Percentiles rank a stretch among this genome's conserved stretches.
Evolutionary conservation across 2,797 vertebrate species (phyloP).

Genomic region (Cyclopterus lumpus): DNA sequence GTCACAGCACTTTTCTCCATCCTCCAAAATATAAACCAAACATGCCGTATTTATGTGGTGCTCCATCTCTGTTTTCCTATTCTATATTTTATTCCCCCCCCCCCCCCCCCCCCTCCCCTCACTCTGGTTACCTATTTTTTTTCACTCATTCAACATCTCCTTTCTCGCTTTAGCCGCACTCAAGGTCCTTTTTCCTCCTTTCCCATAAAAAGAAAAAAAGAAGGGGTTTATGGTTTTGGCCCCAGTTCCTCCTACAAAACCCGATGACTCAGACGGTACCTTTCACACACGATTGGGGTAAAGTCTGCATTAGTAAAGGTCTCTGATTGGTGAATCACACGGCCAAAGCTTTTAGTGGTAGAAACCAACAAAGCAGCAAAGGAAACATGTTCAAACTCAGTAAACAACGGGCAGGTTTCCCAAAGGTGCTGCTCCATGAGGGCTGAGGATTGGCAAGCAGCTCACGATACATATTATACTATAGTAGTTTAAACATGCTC

Average conservation of each 20-base stretch:
- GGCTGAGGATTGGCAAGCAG: too few species aligned
- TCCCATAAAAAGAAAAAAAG: neutral
- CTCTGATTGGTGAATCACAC: slow-evolving; percentile 2
- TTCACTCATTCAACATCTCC: too few species aligned
- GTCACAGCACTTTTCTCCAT: slow-evolving; percentile 14
- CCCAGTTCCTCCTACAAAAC: neutral
- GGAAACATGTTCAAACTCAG: too few species aligned
- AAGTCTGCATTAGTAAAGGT: neutral
- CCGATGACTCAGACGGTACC: neutral
- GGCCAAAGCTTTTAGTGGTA: neutral
- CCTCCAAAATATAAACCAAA: neutral
- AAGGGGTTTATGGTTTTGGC: neutral
- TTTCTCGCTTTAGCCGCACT: too few species aligned
- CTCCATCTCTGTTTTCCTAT: slow-evolving; percentile 24
- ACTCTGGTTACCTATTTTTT: too few species aligned
- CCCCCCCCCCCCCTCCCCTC: too few species aligned
- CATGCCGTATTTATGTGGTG: neutral
- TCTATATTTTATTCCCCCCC: slow-evolving; percentile 3
- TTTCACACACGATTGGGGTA: neutral
- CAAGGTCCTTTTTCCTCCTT: neutral
- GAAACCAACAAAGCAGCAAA: neutral
- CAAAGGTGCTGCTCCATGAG: too few species aligned
- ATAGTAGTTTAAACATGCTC: too few species aligned
- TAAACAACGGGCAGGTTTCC: too few species aligned
- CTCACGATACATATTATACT: too few species aligned